A percentile compares a stretch with the other conserved stretches of the same genome.
These are phyloP conservation scores for Drosophila kanapiae DNA, from an alignment of 1,140 invertebrate species.

Conservation along the genomic window DNA sequence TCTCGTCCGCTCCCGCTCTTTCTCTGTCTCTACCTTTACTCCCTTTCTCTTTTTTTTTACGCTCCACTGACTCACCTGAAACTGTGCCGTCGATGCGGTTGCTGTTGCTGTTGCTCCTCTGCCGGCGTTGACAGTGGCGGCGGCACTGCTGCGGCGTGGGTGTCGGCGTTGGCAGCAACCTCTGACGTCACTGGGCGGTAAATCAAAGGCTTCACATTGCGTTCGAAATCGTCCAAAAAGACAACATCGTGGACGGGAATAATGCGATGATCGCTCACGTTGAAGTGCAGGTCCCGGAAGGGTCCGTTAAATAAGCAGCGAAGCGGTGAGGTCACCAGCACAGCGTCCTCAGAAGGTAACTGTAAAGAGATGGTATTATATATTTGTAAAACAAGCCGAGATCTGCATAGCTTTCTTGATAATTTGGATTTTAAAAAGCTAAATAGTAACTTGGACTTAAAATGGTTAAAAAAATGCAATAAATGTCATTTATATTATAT, in stretches of 20 bases:
- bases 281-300: conserved; percentile 76
- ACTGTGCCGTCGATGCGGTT: conserved; percentile 10
- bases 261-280: conserved; percentile 68
- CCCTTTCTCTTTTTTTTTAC: conserved; percentile 4
- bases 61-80: conserved; percentile 57
- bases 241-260: conserved; percentile 79
- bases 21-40: neutral
- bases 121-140: conserved; percentile 15
- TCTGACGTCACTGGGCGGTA: conserved; percentile 70
- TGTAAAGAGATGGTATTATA: conserved; percentile 23
- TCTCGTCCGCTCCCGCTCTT: neutral
- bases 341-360: conserved; percentile 66
- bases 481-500: too few relatives aligned
- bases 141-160: neutral
- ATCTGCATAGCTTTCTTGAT: neutral
- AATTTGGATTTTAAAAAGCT: neutral
- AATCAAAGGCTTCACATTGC: conserved; percentile 72
- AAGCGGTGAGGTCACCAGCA: conserved; percentile 59
- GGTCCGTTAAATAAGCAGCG: conserved; percentile 76
- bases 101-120: conserved; percentile 15
- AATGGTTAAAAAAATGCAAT: neutral
- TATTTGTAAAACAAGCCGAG: neutral
- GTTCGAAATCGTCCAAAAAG: conserved; percentile 77
- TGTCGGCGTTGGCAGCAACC: conserved; percentile 18
- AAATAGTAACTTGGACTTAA: too few relatives aligned